phyloP scores from a whole-genome alignment of 2,888 invertebrate species.

The Nomada flava region DNA sequence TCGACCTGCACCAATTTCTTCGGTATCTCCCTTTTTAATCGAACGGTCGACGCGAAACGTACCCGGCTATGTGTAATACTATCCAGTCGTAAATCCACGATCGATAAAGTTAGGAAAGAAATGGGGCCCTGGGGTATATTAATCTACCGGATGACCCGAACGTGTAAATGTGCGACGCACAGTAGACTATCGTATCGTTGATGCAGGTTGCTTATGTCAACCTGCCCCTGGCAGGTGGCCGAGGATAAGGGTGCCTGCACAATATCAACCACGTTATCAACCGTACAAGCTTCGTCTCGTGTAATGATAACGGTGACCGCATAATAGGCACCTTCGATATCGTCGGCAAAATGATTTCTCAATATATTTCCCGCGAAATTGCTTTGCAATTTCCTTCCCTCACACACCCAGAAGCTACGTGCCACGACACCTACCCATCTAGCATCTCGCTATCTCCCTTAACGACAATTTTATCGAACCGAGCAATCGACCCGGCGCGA shows the following conservation, averaged over 20 bases:
- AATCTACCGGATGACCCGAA: conserved; percentile 10
- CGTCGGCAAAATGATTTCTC: conserved; percentile 33
- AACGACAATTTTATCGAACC: conserved; percentile 41
- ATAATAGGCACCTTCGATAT: conserved; percentile 46
- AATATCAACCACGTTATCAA: conserved; percentile 39
- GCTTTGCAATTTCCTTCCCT: conserved; percentile 37
- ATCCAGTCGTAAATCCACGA: no score
- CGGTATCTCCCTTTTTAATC: neutral
- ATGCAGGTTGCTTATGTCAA: conserved; percentile 36
- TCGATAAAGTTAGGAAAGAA: neutral
- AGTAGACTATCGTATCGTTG: conserved; percentile 26
- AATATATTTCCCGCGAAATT: conserved; percentile 45
- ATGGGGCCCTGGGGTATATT: neutral
- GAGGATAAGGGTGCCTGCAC: conserved; percentile 32
- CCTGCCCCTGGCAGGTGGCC: conserved; percentile 44
- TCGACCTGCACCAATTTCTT: neutral
- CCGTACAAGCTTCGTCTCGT: conserved; percentile 47
- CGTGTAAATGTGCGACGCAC: conserved; percentile 34
- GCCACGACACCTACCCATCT: neutral
- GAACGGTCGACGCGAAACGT: neutral
- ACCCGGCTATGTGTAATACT: no score
- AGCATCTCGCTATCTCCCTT: neutral
- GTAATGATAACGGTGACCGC: conserved; percentile 45
- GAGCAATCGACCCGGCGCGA: neutral
- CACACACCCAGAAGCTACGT: neutral